These are phyloP conservation scores for Geotrypetes seraphini DNA, from an alignment of 2,797 vertebrate genomes.

Conservation along the genomic window DNA sequence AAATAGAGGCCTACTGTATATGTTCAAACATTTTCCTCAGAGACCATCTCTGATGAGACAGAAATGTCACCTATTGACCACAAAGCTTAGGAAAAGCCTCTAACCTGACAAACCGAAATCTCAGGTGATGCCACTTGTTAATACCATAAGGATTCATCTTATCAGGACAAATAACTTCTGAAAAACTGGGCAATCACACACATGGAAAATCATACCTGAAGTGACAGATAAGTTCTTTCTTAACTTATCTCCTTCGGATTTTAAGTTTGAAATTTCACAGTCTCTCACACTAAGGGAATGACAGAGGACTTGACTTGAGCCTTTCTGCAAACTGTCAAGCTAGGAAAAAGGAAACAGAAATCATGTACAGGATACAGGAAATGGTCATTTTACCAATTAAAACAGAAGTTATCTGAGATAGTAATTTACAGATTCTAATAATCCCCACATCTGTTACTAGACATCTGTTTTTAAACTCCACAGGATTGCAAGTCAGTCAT, in stretches of 20 bases:
- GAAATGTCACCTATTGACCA: too few species aligned
- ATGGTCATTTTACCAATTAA: constrained; percentile 9
- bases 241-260: constrained; percentile 41
- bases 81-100: too few species aligned
- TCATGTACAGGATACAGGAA: neutral
- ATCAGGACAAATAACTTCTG: too few species aligned
- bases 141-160: too few species aligned
- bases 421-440: too few species aligned
- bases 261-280: constrained; percentile 43
- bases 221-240: constrained; percentile 31
- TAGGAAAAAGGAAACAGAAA: constrained; percentile 20
- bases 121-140: too few species aligned
- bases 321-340: constrained; percentile 44
- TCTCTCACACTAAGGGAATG: constrained; percentile 50
- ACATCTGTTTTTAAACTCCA: fast-evolving
- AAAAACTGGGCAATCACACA: too few species aligned
- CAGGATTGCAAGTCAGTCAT: neutral
- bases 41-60: too few species aligned
- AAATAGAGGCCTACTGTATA: too few species aligned
- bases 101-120: too few species aligned
- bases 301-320: constrained; percentile 42
- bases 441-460: neutral
- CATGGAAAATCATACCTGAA: constrained; percentile 37
- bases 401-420: neutral
- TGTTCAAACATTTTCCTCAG: too few species aligned